Conservation (phyloP, 2,797 vertebrate species). For the Podarcis siculus region DNA sequence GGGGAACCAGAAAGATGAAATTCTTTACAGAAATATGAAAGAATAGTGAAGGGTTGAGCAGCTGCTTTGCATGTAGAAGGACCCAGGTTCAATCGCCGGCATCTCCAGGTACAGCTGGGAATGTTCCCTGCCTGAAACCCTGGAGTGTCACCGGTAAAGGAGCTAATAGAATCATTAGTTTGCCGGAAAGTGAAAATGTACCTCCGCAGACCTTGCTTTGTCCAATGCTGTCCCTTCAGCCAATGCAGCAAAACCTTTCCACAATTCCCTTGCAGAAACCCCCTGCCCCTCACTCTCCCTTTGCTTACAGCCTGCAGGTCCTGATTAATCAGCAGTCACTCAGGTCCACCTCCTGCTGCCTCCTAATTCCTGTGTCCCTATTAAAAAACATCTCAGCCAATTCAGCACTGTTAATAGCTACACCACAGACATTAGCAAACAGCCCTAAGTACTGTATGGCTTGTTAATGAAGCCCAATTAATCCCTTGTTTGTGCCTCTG, state of each 20-base stretch:
- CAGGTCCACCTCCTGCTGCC: accelerated
- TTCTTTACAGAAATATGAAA: not conserved
- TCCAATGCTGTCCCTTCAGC: not conserved
- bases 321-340: not conserved
- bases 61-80: no score
- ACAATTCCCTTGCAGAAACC: not conserved
- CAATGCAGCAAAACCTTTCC: not conserved
- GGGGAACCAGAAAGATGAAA: not conserved
- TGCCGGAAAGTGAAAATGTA: accelerated
- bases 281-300: not conserved
- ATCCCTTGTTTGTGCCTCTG: slow-evolving; percentile 19
- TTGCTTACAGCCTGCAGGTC: accelerated
- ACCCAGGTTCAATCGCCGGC: no score
- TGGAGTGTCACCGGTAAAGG: not conserved
- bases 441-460: not conserved
- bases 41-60: no score
- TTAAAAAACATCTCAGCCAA: not conserved
- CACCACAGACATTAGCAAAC: accelerated
- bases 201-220: no score
- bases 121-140: no score
- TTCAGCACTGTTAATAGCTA: not conserved
- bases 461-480: slow-evolving; percentile 27
- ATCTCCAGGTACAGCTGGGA: no score
- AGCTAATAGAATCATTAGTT: not conserved
- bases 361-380: not conserved